Evolutionary conservation across 1,140 invertebrate species (phyloP), one percentile per base, ranked within the genome.

Genomic region (Venustaconcha ellipsiformis): DNA sequence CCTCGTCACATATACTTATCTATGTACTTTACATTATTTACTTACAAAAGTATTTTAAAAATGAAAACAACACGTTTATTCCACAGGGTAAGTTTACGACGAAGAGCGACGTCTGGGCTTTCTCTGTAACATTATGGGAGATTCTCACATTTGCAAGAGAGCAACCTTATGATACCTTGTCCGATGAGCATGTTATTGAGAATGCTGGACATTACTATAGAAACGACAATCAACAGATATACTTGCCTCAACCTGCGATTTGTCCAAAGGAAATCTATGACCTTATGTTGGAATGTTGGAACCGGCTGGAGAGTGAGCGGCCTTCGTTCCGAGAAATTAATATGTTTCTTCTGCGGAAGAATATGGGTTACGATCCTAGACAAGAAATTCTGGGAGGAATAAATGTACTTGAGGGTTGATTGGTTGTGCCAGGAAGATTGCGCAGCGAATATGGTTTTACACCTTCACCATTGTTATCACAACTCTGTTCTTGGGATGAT

Each of bases 221-320:
- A n/a, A 85, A 87, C 74, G 85, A 88, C 72, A 80, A 82, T 63
- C 84, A 84, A 55, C 82, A 87, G 74, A 70, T 84, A 1, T 82
- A 83, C 67, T 78, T 89, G n/a, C 81, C 85, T 0, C 84, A 85
- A 67, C 89, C 89, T 14, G 26, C 76, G 8, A 86, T 86, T 74
- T 90, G 89, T 78, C 87, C 88, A 23, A 87, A 87, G 79, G 88
- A 89, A 76, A 88, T 89, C 56, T 97, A 96, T 90, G 96, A 97
- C 88, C 90, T 98, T 75, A 97, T 98, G 96, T 92, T 94, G 76
- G 95, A 97, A 86, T 98, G 97, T 89, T 98, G 97, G 97, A 95
- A 96, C 84, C 92, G 95, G 20, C 94, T 95, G 83, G 95, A 88
- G 37, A 79, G 80, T 17, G 83, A 84, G 73, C 92, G 96, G n/a